Evolutionary conservation across 92 coral and sea anemone genomes (phyloP), one percentile per base, ranked within the genome.

Genomic region (Phenganax stokvisi): DNA sequence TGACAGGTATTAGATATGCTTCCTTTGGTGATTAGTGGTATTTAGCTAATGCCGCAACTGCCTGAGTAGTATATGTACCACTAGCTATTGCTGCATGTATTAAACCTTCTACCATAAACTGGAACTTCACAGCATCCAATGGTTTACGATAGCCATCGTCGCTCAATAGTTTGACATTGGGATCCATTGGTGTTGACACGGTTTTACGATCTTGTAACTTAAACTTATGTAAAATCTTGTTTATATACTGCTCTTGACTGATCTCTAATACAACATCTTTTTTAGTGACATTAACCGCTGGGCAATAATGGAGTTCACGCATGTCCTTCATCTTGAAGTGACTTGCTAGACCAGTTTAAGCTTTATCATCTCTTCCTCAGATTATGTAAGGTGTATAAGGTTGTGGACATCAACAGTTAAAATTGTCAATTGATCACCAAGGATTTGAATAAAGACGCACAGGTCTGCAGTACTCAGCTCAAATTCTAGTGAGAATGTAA

Each of bases 161-260:
- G 82, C 82, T 81, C 57, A 61, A 71, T 53, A 86, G 86, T 27
- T 77, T 86, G 15, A 86, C 84, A 57, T 63, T 83, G 15, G 78
- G 54, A 84, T 83, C 89, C 72, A 83, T 83, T 52, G 87, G 87
- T 79, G 81, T 87, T 63, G 87, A 77, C 87, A 87, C 83, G 13
- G 83, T 67, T 79, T 87, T 87, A 10, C 82, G 80, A 71, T 77
- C 74, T 53, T 54, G 69, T 83, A 56, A 78, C 54, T 79, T 83
- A 54, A 47, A 83, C 74, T 15, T 83, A 63, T 51, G 29, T 65
- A 82, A 71, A 54, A 82, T 16, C 66, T 74, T 86, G 55, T 64
- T 70, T 56, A 72, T 72, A 44, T 84, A 59, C 51, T 77, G 74
- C 13, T 69, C 27, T 72, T 71, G 77, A 13, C 51, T 30, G 16